These are phyloP conservation scores for Oreochromis grahami DNA, from an alignment of 2,797 vertebrate genomes.

Conservation along the genomic window DNA sequence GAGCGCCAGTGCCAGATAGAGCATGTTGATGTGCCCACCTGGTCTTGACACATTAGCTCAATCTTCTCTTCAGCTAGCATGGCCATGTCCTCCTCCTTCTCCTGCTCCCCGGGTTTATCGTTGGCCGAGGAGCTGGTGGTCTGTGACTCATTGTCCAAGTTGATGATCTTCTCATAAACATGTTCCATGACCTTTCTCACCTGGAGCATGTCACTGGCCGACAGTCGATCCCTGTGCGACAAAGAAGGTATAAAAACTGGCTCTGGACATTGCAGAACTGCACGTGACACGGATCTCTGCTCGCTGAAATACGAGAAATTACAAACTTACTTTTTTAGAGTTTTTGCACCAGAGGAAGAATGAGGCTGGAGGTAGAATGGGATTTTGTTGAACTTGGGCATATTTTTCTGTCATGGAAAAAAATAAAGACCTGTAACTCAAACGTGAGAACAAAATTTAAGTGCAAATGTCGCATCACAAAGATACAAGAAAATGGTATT, in stretches of 20 bases:
- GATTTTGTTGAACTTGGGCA: constrained; percentile 99
- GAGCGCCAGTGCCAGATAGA: too few species aligned
- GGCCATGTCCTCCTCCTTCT: constrained; percentile 97
- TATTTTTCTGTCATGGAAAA: constrained; percentile 90
- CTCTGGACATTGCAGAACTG: neutral
- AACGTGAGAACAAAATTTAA: neutral
- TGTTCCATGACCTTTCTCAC: constrained; percentile 99
- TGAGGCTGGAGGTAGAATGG: constrained; percentile 99
- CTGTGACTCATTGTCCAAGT: constrained; percentile 97
- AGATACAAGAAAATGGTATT: neutral
- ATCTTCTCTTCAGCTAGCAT: constrained; percentile 98
- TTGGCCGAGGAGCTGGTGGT: constrained; percentile 97
- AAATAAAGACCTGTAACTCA: neutral
- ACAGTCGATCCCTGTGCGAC: constrained; percentile 86
- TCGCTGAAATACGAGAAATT: accelerated
- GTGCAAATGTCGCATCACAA: neutral
- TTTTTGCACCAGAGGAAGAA: constrained; percentile 98
- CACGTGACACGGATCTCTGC: neutral
- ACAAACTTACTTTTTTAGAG: constrained; percentile 94
- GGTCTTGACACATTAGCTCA: constrained; percentile 97
- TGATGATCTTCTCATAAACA: constrained; percentile 98
- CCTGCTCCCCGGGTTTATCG: constrained; percentile 94
- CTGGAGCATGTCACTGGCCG: constrained; percentile 98
- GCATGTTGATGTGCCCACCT: constrained; percentile 69
- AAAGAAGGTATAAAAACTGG: neutral